Evolutionary conservation across 2,888 invertebrate species (phyloP), one percentile per base, ranked within the genome.

Genomic region (Caenorhabditis sp.): DNA sequence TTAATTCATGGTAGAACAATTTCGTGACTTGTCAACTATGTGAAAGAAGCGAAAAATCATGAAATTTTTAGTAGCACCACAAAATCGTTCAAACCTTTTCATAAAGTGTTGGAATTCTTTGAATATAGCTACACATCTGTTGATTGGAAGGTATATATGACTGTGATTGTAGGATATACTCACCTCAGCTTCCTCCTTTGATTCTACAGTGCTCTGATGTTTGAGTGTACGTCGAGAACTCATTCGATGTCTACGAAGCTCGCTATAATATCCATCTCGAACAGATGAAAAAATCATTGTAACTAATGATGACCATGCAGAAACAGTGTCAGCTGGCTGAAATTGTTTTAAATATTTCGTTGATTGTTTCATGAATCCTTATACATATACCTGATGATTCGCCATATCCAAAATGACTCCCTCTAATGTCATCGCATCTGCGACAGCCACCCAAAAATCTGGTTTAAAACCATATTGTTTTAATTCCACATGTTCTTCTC

Each of bases 371-470:
- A n/a, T n/a, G n/a, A n/a, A n/a, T n/a, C n/a, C n/a, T n/a, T n/a
- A n/a, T n/a, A n/a, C n/a, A n/a, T n/a, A n/a, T 31, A 83, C 83
- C 80, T 81, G 81, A 74, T 86, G 85, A 36, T 78, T 85, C 25
- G 85, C 86, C 80, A 80, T 76, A 58, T 87, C 87, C 17, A 87
- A 68, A 63, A 87, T 86, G 49, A 86, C 79, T 54, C 86, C 85
- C 62, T 87, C 87, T 2, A 84, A 77, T 10, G 86, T 86, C 75
- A 87, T 85, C 4, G 85, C 85, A 67, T 87, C 87, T 0, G 87
- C 85, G 14, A 87, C 67, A 1, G 83, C 81, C 0, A 87, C 87
- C 87, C 87, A 87, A 69, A 87, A 87, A 69, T 87, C 86, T 8
- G 87, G 86, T 52, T 87, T 87, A 70, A 87, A 87, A 8, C 87